Percentiles rank a stretch among this genome's conserved stretches.
phyloP scores from a whole-genome alignment of 1,140 invertebrate species.

The Lutraria rhynchaena region DNA sequence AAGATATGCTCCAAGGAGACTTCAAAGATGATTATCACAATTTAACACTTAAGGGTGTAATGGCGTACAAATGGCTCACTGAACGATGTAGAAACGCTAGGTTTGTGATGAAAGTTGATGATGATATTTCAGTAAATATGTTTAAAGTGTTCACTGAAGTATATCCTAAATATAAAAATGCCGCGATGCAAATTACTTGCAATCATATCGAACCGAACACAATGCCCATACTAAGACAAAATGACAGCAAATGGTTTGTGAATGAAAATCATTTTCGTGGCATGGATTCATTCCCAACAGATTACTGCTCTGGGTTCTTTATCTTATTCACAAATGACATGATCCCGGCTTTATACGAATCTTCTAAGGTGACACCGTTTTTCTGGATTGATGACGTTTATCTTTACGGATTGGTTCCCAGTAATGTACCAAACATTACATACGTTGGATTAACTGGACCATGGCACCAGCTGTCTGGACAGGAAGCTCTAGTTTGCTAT shows the following conservation, averaged over 20 bases:
- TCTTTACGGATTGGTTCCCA: conserved; percentile 82
- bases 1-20: conserved; percentile 77
- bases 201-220: conserved; percentile 43
- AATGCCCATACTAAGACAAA: conserved; percentile 56
- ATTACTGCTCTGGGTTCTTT: conserved; percentile 69
- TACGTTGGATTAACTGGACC: conserved; percentile 11
- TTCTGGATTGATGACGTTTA: conserved; percentile 85
- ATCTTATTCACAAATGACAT: conserved; percentile 63
- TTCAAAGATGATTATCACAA: conserved; percentile 79
- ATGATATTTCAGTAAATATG: conserved; percentile 48
- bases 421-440: conserved; percentile 1
- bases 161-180: conserved; percentile 15
- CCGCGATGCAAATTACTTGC: conserved; percentile 60
- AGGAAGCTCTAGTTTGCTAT: conserved; percentile 16
- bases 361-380: conserved; percentile 77
- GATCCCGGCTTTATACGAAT: conserved; percentile 70
- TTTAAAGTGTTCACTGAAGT: conserved; percentile 40
- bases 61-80: too few relatives aligned
- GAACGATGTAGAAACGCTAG: too few relatives aligned
- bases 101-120: conserved; percentile 84
- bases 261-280: conserved; percentile 60
- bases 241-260: conserved; percentile 65
- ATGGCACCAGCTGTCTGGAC: conserved; percentile 1
- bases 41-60: conserved; percentile 86
- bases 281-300: conserved; percentile 60